Percentiles rank a stretch among this genome's conserved stretches.
These are phyloP conservation scores for Drosophila ohnishii DNA, from an alignment of 1,140 invertebrate species.

Conservation along the genomic window DNA sequence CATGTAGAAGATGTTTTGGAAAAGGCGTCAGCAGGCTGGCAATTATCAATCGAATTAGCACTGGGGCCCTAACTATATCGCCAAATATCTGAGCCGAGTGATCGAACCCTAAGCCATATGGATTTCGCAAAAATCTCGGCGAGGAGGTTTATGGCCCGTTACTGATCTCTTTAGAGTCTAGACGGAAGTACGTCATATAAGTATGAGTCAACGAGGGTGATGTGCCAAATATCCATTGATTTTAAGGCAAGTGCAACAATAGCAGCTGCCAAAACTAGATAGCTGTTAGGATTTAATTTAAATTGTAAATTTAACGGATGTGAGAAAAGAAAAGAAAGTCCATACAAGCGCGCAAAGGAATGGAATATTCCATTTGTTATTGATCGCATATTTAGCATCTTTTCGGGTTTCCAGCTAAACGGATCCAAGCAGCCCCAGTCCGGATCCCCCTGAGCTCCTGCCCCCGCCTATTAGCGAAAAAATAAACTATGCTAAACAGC, in stretches of 20 bases:
- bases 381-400: conserved; percentile 53
- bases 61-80: conserved; percentile 7
- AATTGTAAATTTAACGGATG: conserved; percentile 33
- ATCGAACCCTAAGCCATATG: conserved; percentile 18
- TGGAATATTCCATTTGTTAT: conserved; percentile 53
- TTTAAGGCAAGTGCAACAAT: neutral
- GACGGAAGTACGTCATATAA: conserved; percentile 27
- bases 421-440: conserved; percentile 24
- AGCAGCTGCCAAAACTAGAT: neutral
- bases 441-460: conserved; percentile 1
- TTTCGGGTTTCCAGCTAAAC: conserved; percentile 35
- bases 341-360: conserved; percentile 11
- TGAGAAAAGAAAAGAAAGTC: conserved; percentile 38
- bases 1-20: conserved; percentile 29
- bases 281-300: conserved; percentile 12
- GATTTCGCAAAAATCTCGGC: conserved; percentile 20
- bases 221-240: neutral
- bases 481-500: conserved; percentile 72
- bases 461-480: conserved; percentile 41
- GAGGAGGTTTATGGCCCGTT: neutral
- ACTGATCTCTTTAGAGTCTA: conserved; percentile 1
- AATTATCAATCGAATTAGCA: conserved; percentile 31
- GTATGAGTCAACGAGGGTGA: conserved; percentile 8
- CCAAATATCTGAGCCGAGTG: conserved; percentile 24
- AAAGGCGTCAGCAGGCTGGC: conserved; percentile 29